Evolutionary conservation across 2,888 invertebrate genomes (phyloP).

Genomic region (Nemoura dubitans): DNA sequence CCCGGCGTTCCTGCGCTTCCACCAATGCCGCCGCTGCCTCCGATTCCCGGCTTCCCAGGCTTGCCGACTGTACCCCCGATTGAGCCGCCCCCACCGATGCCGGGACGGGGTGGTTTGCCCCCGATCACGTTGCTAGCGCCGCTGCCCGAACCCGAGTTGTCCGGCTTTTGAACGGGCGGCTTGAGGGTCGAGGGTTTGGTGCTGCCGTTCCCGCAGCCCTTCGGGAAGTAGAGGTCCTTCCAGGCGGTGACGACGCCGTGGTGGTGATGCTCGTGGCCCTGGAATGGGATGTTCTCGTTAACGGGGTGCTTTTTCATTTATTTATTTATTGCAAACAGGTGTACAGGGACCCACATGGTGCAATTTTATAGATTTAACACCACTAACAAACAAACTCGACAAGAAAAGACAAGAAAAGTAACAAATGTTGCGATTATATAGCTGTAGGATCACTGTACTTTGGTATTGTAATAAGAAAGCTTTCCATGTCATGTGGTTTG

Average conservation of each 20-base stretch:
- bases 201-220: conserved; percentile 69
- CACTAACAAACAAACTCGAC: no score
- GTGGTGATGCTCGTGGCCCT: conserved; percentile 56
- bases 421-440: no score
- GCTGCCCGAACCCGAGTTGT: conserved; percentile 47
- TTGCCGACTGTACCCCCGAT: conserved; percentile 57
- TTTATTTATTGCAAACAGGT: no score
- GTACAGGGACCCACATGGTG: no score
- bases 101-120: conserved; percentile 50
- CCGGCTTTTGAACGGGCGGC: conserved; percentile 52
- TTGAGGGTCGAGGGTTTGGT: conserved; percentile 42
- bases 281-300: no score
- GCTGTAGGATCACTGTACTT: no score
- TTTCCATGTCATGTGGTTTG: no score
- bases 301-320: no score
- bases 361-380: no score
- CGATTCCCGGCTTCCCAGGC: conserved; percentile 51
- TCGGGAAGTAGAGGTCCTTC: conserved; percentile 76
- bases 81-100: conserved; percentile 47
- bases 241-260: conserved; percentile 71
- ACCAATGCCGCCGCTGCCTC: neutral
- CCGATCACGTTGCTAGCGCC: conserved; percentile 45
- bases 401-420: no score
- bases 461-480: no score
- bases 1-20: conserved; percentile 40